Conservation (phyloP, 2,113 vertebrate genomes). For the Neodontobutis hainanensis region DNA sequence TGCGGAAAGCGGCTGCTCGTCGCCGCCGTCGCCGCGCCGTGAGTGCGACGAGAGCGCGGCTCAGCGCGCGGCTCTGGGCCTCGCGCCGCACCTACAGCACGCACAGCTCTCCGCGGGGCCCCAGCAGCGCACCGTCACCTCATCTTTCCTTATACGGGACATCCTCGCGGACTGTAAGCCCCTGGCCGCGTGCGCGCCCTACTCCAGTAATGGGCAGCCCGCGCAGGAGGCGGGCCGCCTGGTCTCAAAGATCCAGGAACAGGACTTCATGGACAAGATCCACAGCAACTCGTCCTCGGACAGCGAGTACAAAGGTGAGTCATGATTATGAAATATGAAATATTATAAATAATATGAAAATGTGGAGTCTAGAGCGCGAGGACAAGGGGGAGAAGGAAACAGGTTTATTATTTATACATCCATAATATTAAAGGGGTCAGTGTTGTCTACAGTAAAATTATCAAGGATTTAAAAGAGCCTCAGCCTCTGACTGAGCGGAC, state of each 20-base stretch:
- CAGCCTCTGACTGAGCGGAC: no score
- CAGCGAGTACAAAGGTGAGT: constrained; percentile 96
- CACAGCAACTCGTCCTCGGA: constrained; percentile 92
- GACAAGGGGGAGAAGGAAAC: no score
- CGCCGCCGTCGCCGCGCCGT: constrained; percentile 89
- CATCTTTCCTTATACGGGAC: constrained; percentile 97
- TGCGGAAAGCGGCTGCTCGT: constrained; percentile 90
- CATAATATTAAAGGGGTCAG: no score
- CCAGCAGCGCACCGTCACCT: constrained; percentile 95
- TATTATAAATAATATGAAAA: not conserved
- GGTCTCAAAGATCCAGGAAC: constrained; percentile 81
- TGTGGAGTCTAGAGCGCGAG: no score
- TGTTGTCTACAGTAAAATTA: no score
- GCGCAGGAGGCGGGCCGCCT: constrained; percentile 87
- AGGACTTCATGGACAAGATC: constrained; percentile 93
- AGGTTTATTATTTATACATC: no score
- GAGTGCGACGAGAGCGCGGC: constrained; percentile 87
- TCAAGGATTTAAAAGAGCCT: no score
- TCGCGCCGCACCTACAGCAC: constrained; percentile 88
- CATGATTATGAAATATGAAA: not conserved
- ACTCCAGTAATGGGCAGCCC: constrained; percentile 92
- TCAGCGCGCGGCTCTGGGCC: constrained; percentile 72
- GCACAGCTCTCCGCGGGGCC: constrained; percentile 87
- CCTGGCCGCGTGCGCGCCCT: constrained; percentile 95
- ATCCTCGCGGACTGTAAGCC: constrained; percentile 98